These are phyloP conservation scores for Bellardia pandia DNA, from an alignment of 2,888 invertebrate species.

Conservation along the genomic window DNA sequence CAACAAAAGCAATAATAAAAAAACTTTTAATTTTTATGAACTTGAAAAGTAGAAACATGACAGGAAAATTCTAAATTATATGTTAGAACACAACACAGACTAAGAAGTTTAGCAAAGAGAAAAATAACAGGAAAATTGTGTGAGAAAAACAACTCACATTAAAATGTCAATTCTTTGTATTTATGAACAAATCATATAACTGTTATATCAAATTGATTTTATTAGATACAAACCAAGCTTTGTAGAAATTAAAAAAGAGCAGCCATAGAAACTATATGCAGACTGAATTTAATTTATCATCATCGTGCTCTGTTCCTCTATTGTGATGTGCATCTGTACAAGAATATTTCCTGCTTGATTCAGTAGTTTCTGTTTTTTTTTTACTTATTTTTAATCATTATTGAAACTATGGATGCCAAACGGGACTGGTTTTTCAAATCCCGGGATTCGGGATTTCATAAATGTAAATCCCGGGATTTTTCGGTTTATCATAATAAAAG, in stretches of 20 bases:
- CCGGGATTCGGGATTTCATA: too few relatives aligned
- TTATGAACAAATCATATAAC: background rate
- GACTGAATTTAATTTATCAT: too few relatives aligned
- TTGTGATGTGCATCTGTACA: too few relatives aligned
- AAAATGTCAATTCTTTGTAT: background rate
- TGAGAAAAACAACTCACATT: background rate
- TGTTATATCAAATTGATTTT: background rate
- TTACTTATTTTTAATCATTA: too few relatives aligned
- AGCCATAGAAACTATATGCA: too few relatives aligned
- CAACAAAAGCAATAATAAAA: background rate
- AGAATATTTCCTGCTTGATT: too few relatives aligned
- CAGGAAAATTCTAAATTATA: background rate
- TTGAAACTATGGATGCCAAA: too few relatives aligned
- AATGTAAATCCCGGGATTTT: too few relatives aligned
- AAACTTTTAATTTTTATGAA: slow-evolving; percentile 21
- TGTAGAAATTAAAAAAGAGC: background rate
- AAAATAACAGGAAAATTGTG: background rate
- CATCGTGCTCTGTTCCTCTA: too few relatives aligned
- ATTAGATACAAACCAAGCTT: background rate
- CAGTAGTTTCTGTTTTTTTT: too few relatives aligned
- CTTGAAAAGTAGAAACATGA: background rate
- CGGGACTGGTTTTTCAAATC: too few relatives aligned
- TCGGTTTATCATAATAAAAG: too few relatives aligned
- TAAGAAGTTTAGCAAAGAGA: background rate
- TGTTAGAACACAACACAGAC: background rate